Evolutionary conservation across 2,888 invertebrate genomes (phyloP), one percentile per base, ranked within the genome.

Genomic region (Alentia gelatinosa): DNA sequence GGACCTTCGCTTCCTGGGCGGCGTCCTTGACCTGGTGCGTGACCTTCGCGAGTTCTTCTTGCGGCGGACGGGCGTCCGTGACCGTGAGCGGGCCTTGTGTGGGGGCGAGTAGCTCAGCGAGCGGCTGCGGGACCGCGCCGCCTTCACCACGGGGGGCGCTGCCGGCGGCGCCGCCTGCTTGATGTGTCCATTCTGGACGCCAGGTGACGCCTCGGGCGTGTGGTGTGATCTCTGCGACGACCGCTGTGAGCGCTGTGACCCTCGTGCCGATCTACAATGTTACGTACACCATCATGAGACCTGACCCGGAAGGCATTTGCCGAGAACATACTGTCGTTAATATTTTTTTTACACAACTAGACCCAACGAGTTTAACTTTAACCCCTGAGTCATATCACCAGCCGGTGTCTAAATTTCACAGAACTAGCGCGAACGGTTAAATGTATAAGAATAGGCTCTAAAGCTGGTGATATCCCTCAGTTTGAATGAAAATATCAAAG

Each of bases 41-140:
- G 79, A 79, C 1, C 56, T 15, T 7, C 86, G 86, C 26, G 84
- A 39, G 26, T 33, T 86, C 63, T 89, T 63, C 89, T 89, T 89
- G 12, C 56, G 89, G 1, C 56, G 56, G 19, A 39, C n/a, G 37
- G 89, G 68, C 26, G 89, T 89, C 75, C 75, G 39, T 74, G 90
- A 90, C 74, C 89, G 7, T 89, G 89, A 89, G 30, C 89, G 74
- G n/a, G 19, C 26, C 42, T 75, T 56, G 30, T 1, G 15, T 33
- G 30, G 26, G 1, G 90, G 84, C 1, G 90, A 90, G 40, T 83
- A 90, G 84, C 90, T 90, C 35, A 50, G 84, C 1, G 90, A 90
- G 7, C 90, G 56, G 68, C 90, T 90, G 37, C 63, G 56, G 23
- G 89, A 74, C 15, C 89, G 75, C 5, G 23, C 74, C 5, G 23